Evolutionary conservation across 1,140 invertebrate species (phyloP), one percentile per base, ranked within the genome.

Genomic region (Megathymus violae): DNA sequence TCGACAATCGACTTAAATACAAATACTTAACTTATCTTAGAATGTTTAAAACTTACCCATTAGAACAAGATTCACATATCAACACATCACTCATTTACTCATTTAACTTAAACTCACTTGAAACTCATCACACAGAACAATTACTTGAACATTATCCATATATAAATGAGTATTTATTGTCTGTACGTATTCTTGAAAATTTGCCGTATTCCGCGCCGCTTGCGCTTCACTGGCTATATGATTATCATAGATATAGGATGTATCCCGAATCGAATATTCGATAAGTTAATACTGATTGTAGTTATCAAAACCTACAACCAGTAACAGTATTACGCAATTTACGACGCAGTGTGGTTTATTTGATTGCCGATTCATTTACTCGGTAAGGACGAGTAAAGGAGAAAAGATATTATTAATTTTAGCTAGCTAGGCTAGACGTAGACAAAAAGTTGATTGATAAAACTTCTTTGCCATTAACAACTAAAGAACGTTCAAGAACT

Each of bases 21-120:
- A n/a, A n/a, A 22, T 22, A 22, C 19, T 22, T 22, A 22, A 22
- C n/a, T n/a, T n/a, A n/a, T n/a, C n/a, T n/a, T n/a, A n/a, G n/a
- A n/a, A n/a, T n/a, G n/a, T n/a, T n/a, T n/a, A 11, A 7, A 11
- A 44, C 62, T 41, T 34, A 64, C 62, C 62, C 62, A 64, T 64
- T 64, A 50, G 46, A 47, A 36, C 14, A 31, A 36, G 13, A 40
- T 50, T 38, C 44, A 36, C 59, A 62, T 51, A 31, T 62, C 19
- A 25, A 36, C 59, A 62, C 44, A 31, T 62, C 19, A 25, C 15
- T 9, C 16, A 59, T 46, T 47, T 25, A 59, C 46, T 25, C 10
- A 44, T 9, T 60, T 14, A 40, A 14, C 36, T 13, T 41, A 6
- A 41, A 22, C 4, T 36, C 0, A 38, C 5, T 6, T 10, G 3